Base-by-base conservation (phyloP, 2,113 vertebrate species). In the Smithornis capensis region DNA sequence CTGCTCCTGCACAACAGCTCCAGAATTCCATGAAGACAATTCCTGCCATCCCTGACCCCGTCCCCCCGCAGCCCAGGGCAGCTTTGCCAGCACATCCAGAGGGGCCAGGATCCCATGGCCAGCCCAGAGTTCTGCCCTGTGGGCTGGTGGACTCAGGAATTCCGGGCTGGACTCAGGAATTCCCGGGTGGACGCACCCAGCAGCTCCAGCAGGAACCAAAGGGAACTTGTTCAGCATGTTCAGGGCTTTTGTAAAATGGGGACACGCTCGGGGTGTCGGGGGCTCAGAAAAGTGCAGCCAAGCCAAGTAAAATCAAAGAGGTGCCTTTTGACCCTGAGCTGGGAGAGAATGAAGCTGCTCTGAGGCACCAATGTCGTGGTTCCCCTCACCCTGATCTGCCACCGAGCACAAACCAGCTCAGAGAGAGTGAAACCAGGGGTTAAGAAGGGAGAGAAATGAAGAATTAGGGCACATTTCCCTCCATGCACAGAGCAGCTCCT, bases 401-500 rank as follows among this genome's bases (percentile, higher is more conserved):
- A 0, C 21, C 13, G 47, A 55, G n/a, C 55, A 47, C 0, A 0
- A 27, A 3, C 40, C 52, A 7, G 37, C 50, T 8, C 6, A 4
- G 19, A 11, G n/a, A 29, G n/a, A 29, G 50, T 0, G 23, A 45
- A 33, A 31, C 3, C 60, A 40, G 38, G 4, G 4, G 3, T 19
- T 10, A 62, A 62, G 52, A 65, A 77, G 0, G 18, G 53, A 57
- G 45, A 74, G 69, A 52, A 77, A 52, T 0, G 45, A 57, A 35
- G 68, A 42, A 70, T 23, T 1, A 1, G 42, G 77, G 75, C 42
- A 0, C 23, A 2, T 6, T 12, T 40, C n/a, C 60, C 29, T 42
- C 42, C 9, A 14, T 3, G 0, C 1, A 10, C 42, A 21, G 2
- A 1, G 1, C 9, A 31, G 8, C 37, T 31, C 59, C 76, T 10